These are phyloP conservation scores for Nomada fucata DNA, from an alignment of 2,888 invertebrate genomes.

Conservation along the genomic window DNA sequence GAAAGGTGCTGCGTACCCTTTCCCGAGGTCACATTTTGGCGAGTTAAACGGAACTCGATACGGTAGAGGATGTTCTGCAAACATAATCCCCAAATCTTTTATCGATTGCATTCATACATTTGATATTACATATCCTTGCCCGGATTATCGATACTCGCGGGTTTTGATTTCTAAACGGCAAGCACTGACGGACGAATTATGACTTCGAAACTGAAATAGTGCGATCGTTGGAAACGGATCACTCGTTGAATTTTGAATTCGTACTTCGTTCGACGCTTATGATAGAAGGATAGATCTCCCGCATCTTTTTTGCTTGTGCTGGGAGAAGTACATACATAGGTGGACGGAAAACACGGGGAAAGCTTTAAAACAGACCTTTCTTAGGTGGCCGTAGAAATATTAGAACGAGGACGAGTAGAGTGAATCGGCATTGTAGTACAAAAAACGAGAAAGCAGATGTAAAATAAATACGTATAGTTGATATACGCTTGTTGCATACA, in stretches of 20 bases:
- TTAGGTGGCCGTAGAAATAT: constrained; percentile 68
- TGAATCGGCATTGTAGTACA: constrained; percentile 76
- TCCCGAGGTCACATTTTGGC: constrained; percentile 49
- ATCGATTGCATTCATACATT: constrained; percentile 66
- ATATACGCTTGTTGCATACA: constrained; percentile 79
- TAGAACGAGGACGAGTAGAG: constrained; percentile 65
- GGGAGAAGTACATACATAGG: constrained; percentile 1
- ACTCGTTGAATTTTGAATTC: constrained; percentile 21
- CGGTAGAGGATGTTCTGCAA: constrained; percentile 25
- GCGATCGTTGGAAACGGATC: neutral
- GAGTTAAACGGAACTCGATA: constrained; percentile 20
- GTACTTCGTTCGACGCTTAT: neutral
- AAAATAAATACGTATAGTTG: constrained; percentile 66
- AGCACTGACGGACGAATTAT: constrained; percentile 9
- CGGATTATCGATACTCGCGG: constrained; percentile 53
- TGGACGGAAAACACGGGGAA: constrained; percentile 39
- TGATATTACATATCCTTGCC: constrained; percentile 68
- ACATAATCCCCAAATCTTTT: constrained; percentile 60
- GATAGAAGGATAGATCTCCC: constrained; percentile 5
- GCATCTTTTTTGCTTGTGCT: neutral
- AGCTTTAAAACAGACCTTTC: constrained; percentile 60
- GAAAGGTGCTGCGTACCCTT: constrained; percentile 27
- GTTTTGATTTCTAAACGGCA: constrained; percentile 18
- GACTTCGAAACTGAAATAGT: constrained; percentile 17
- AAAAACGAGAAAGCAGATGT: constrained; percentile 54